Percentiles rank a stretch among this genome's conserved stretches.
phyloP scores from a whole-genome alignment of 2,888 invertebrate genomes.

The Reticulitermes lucifugus region DNA sequence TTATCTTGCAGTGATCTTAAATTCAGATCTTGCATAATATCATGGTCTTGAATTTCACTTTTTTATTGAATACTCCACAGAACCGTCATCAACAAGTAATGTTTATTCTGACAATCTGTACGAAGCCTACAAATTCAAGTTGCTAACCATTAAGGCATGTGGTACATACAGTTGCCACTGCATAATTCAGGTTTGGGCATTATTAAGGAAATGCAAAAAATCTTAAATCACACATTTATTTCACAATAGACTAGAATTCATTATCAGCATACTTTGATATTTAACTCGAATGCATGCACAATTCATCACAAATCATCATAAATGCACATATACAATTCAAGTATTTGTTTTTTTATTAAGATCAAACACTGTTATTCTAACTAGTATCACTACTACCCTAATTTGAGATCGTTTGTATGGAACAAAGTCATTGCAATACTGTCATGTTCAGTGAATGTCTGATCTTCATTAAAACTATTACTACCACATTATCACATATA shows the following conservation, averaged over 20 bases:
- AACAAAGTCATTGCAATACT: neutral
- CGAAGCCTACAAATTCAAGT: no score
- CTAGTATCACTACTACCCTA: neutral
- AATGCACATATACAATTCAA: neutral
- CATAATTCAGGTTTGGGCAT: neutral
- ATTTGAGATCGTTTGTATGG: neutral
- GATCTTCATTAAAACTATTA: neutral
- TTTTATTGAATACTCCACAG: no score
- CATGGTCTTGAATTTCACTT: no score
- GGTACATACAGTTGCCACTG: no score
- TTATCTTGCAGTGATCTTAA: no score
- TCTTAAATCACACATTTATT: constrained; percentile 4
- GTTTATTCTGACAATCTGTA: no score
- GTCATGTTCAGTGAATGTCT: neutral
- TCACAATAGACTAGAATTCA: constrained; percentile 7
- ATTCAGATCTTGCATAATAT: no score
- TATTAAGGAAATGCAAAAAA: neutral
- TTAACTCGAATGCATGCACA: neutral
- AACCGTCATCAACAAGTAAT: no score
- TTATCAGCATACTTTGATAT: neutral
- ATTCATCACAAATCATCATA: neutral
- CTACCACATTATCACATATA: neutral
- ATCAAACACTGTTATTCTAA: neutral
- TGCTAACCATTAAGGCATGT: no score
- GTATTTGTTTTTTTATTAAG: neutral